These are phyloP conservation scores for Sakesphorus luctuosus DNA, from an alignment of 2,113 vertebrate genomes.

Conservation along the genomic window DNA sequence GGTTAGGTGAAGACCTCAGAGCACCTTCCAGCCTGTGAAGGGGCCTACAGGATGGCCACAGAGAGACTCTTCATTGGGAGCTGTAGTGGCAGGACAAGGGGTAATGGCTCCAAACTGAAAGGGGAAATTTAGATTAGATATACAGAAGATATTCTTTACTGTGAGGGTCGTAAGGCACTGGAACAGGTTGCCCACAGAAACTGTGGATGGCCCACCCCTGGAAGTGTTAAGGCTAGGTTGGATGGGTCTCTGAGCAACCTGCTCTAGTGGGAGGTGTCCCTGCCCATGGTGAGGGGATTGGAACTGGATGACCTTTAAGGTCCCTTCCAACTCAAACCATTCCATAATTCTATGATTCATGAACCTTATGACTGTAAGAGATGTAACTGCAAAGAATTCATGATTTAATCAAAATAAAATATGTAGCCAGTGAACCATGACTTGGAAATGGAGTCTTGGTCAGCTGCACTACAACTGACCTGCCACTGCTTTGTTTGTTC, in stretches of 20 bases:
- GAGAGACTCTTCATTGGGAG: neutral
- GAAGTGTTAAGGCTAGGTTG: neutral
- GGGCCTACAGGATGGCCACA: neutral
- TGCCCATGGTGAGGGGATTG: neutral
- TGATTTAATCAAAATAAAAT: neutral
- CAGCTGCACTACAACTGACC: neutral
- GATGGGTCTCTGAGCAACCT: neutral
- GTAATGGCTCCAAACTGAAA: neutral
- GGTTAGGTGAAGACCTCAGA: neutral
- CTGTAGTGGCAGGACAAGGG: neutral
- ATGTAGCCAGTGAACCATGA: neutral
- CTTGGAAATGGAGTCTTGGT: neutral
- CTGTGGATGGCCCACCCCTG: neutral
- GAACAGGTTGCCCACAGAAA: neutral
- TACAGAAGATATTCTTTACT: neutral
- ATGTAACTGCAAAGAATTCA: neutral
- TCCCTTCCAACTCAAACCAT: neutral
- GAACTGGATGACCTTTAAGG: neutral
- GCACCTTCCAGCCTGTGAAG: neutral
- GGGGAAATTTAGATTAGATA: neutral
- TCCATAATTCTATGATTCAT: neutral
- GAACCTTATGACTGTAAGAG: neutral
- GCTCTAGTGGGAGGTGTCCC: neutral
- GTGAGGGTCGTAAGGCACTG: neutral
- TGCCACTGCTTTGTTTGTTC: neutral